These are phyloP conservation scores for Catonia carolina DNA, from an alignment of 2,888 invertebrate genomes.

Conservation along the genomic window DNA sequence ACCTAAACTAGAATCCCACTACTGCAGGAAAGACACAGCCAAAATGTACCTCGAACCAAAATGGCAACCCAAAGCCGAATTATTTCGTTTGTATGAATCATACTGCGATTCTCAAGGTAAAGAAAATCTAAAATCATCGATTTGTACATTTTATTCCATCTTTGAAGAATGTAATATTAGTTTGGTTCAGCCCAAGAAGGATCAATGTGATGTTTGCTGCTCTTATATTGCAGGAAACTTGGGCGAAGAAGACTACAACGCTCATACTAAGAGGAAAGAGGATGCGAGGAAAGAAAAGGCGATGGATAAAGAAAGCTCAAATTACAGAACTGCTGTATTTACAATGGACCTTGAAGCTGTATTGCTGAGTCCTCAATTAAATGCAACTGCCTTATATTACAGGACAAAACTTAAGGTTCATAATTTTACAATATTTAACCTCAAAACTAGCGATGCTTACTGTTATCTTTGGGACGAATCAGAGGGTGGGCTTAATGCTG, in stretches of 20 bases:
- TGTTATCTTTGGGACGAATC: too few relatives aligned
- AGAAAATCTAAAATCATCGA: neutral
- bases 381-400: constrained; percentile 18
- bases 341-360: constrained; percentile 11
- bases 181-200: constrained; percentile 9
- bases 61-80: constrained; percentile 15
- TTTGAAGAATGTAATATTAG: constrained; percentile 11
- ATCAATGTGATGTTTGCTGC: constrained; percentile 14
- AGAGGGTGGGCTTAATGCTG: too few relatives aligned
- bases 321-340: neutral
- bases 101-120: constrained; percentile 9
- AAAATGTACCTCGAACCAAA: constrained; percentile 17
- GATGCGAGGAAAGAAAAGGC: constrained; percentile 5
- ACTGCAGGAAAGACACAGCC: constrained; percentile 9
- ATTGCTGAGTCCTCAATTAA: constrained; percentile 8
- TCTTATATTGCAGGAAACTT: neutral
- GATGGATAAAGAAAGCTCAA: constrained; percentile 1
- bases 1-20: constrained; percentile 17
- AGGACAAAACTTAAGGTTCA: constrained; percentile 16
- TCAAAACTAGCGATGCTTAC: too few relatives aligned
- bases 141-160: constrained; percentile 4
- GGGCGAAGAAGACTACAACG: neutral
- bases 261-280: neutral
- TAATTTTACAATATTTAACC: too few relatives aligned
- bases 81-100: constrained; percentile 1